Percentiles rank a stretch among this genome's conserved stretches.
phyloP scores from a whole-genome alignment of 2,888 invertebrate species.

The Pardosa pseudoannulata region DNA sequence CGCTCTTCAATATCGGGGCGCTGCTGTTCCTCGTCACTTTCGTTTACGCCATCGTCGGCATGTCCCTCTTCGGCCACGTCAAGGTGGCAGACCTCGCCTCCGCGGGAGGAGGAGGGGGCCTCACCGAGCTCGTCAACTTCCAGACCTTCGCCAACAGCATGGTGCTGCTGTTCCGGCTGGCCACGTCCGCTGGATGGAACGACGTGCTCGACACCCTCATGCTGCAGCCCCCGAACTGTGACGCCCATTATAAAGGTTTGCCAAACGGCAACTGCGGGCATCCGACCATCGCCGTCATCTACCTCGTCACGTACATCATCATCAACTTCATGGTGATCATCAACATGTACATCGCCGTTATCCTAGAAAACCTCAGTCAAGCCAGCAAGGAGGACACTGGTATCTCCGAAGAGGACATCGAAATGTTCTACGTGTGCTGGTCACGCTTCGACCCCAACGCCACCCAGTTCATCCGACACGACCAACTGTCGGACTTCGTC shows the following conservation, averaged over 20 bases:
- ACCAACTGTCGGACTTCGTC: slow-evolving; percentile 95
- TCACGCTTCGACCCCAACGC: slow-evolving; percentile 99
- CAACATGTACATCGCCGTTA: slow-evolving; percentile 99
- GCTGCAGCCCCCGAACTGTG: slow-evolving; percentile 94
- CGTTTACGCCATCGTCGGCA: slow-evolving; percentile 99
- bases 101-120: slow-evolving; percentile 82
- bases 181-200: slow-evolving; percentile 98
- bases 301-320: slow-evolving; percentile 95
- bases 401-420: slow-evolving; percentile 98
- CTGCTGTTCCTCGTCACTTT: slow-evolving; percentile 99
- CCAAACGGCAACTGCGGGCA: slow-evolving; percentile 87
- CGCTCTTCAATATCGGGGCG: slow-evolving; percentile 98
- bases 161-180: slow-evolving; percentile 98
- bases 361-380: slow-evolving; percentile 98
- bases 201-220: slow-evolving; percentile 96
- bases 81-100: slow-evolving; percentile 86
- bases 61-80: slow-evolving; percentile 99
- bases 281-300: slow-evolving; percentile 94
- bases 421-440: slow-evolving; percentile 99
- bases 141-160: slow-evolving; percentile 98
- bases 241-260: slow-evolving; percentile 80
- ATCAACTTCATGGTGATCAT: slow-evolving; percentile 99
- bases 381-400: slow-evolving; percentile 91
- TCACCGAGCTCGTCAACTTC: slow-evolving; percentile 98
- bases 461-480: slow-evolving; percentile 96